Evolutionary conservation across 2,113 vertebrate genomes (phyloP).

Genomic region (Illadopsis cleaveri): DNA sequence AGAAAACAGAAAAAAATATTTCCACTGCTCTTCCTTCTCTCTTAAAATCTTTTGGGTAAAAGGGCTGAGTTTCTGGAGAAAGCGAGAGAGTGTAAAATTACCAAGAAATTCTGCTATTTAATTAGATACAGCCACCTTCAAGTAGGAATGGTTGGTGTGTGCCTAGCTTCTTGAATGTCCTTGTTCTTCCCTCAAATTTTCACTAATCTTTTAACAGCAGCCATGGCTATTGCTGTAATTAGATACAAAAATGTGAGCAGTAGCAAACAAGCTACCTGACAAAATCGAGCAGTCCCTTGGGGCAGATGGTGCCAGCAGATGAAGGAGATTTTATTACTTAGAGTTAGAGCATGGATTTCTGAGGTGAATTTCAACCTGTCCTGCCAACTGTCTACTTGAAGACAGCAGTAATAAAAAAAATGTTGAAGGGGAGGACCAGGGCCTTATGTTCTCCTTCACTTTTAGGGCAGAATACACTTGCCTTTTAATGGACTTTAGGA

Average conservation of each 20-base stretch:
- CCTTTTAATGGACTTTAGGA: background rate
- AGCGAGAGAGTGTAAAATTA: background rate
- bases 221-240: background rate
- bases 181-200: conserved; percentile 43
- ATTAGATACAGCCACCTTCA: background rate
- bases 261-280: conserved; percentile 44
- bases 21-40: background rate
- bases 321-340: conserved; percentile 52
- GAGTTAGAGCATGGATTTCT: background rate
- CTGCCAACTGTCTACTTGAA: background rate
- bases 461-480: background rate
- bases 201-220: conserved; percentile 5
- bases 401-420: background rate
- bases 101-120: background rate
- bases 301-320: conserved; percentile 35
- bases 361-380: conserved; percentile 39
- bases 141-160: background rate
- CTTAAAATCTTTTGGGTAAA: background rate
- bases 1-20: background rate
- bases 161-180: conserved; percentile 33
- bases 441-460: background rate
- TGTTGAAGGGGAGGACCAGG: background rate
- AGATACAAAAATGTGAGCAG: background rate
- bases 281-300: conserved; percentile 27
- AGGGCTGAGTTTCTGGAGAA: background rate